These are phyloP conservation scores for Coenonympha glycerion DNA, from an alignment of 2,888 invertebrate species.

Conservation along the genomic window DNA sequence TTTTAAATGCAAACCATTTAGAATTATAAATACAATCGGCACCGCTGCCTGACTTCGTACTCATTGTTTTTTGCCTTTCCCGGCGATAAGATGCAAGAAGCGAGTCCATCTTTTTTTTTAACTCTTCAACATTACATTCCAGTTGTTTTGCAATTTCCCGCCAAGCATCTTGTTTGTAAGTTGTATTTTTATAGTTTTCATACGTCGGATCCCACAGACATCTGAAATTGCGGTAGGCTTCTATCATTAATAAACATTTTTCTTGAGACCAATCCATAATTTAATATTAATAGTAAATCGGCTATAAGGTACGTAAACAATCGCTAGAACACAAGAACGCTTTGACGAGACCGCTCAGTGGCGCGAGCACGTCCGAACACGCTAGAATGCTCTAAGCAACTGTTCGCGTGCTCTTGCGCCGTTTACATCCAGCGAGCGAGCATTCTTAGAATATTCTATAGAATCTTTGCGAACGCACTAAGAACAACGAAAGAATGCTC, in stretches of 20 bases:
- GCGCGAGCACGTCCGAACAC: slow-evolving; percentile 21
- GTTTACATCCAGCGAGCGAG: slow-evolving; percentile 17
- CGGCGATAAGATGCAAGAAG: slow-evolving; percentile 28
- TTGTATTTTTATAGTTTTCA: slow-evolving; percentile 28
- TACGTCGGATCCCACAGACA: too few relatives aligned
- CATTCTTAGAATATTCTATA: slow-evolving; percentile 21
- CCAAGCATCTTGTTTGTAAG: slow-evolving; percentile 27
- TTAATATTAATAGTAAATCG: slow-evolving; percentile 13
- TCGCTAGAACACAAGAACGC: slow-evolving; percentile 18
- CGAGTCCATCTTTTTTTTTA: slow-evolving; percentile 22
- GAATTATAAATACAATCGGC: slow-evolving; percentile 28
- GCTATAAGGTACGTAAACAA: too few relatives aligned
- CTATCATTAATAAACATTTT: slow-evolving; percentile 24
- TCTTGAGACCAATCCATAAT: slow-evolving; percentile 27
- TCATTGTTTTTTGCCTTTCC: slow-evolving; percentile 28
- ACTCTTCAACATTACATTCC: slow-evolving; percentile 25
- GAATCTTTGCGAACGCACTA: slow-evolving; percentile 11
- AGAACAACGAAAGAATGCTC: too few relatives aligned
- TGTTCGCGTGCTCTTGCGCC: slow-evolving; percentile 16
- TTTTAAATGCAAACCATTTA: slow-evolving; percentile 21
- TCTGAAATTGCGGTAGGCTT: slow-evolving; percentile 24
- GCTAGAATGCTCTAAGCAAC: slow-evolving; percentile 24
- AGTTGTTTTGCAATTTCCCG: slow-evolving; percentile 21
- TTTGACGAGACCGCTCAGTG: slow-evolving; percentile 21
- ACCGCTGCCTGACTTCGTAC: slow-evolving; percentile 28